Percentiles rank a stretch among this genome's conserved stretches.
phyloP scores from a whole-genome alignment of 2,113 vertebrate species.

The Ammodytes marinus region DNA sequence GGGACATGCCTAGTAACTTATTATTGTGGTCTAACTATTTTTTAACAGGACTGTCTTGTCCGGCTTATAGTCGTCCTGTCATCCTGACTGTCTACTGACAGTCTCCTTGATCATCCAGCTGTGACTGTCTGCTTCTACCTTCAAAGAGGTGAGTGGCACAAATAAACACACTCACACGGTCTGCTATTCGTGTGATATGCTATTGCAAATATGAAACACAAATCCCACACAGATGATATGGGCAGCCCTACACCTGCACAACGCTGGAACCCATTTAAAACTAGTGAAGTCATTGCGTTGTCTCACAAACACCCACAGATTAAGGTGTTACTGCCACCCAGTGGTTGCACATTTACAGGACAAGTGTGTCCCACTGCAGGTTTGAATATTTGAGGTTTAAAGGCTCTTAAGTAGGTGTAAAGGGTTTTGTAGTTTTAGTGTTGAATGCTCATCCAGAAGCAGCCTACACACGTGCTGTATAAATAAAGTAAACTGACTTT shows the following conservation, averaged over 20 bases:
- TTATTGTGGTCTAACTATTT: too few species aligned
- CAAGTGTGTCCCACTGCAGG: neutral
- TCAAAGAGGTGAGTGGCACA: too few species aligned
- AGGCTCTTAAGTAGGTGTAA: neutral
- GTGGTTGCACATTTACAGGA: conserved; percentile 20
- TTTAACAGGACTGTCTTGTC: too few species aligned
- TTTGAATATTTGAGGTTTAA: neutral
- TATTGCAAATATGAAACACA: neutral
- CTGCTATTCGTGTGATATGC: neutral
- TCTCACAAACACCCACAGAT: neutral
- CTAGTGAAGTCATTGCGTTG: neutral
- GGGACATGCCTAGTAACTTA: too few species aligned
- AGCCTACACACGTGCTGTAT: neutral
- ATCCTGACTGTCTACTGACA: too few species aligned
- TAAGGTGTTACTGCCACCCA: conserved; percentile 42
- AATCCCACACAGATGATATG: neutral
- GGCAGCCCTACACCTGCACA: neutral
- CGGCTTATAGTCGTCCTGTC: neutral
- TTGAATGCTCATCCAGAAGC: neutral
- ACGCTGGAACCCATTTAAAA: neutral
- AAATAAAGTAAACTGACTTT: neutral
- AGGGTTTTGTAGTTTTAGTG: neutral
- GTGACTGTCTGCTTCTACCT: neutral
- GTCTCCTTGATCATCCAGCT: too few species aligned
- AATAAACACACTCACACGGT: too few species aligned